Percentiles rank a stretch among this genome's conserved stretches.
These are phyloP conservation scores for Strigamia transsilvanica DNA, from an alignment of 2,888 invertebrate genomes.

Conservation along the genomic window DNA sequence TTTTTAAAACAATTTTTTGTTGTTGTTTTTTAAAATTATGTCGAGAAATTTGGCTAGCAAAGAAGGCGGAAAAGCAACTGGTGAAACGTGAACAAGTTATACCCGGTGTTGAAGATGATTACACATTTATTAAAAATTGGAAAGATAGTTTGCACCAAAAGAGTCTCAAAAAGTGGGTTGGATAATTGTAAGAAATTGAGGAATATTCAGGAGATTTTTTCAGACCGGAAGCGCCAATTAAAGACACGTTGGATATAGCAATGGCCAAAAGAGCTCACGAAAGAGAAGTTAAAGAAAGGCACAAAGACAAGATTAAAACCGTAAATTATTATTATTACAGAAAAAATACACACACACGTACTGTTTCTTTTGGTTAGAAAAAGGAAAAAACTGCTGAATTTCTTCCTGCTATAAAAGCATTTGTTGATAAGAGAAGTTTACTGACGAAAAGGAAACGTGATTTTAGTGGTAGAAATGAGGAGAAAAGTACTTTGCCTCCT, in stretches of 20 bases:
- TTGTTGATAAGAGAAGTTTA: background rate
- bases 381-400: background rate
- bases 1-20: background rate
- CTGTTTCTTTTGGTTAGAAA: background rate
- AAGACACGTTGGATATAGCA: background rate
- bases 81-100: background rate
- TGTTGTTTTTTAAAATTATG: background rate
- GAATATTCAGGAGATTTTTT: background rate
- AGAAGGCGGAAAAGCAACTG: background rate
- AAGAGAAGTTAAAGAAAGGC: slow-evolving; percentile 1
- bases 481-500: background rate
- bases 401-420: slow-evolving; percentile 22
- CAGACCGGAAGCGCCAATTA: background rate
- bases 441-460: background rate
- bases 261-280: background rate
- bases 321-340: background rate
- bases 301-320: background rate
- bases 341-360: too few relatives aligned
- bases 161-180: background rate
- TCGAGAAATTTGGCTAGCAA: background rate
- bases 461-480: background rate
- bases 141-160: slow-evolving; percentile 29
- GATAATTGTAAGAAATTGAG: background rate
- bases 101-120: background rate
- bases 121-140: slow-evolving; percentile 12